phyloP scores from a whole-genome alignment of 2,888 invertebrate species.

The Brassicogethes aeneus region DNA sequence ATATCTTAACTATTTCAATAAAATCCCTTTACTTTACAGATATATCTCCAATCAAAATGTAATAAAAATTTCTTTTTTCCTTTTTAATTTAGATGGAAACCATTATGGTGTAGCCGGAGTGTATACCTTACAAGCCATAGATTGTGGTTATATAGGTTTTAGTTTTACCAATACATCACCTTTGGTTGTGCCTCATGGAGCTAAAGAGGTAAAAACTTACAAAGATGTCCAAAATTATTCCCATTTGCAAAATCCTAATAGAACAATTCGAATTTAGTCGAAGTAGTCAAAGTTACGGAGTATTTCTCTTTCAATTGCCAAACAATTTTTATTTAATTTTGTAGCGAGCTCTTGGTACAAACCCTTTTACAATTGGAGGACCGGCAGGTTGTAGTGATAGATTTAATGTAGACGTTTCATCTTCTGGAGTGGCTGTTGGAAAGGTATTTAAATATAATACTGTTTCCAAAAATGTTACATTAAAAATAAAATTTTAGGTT shows the following conservation, averaged over 20 bases:
- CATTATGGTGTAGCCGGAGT: conserved; percentile 87
- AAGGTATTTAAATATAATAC: conserved; percentile 53
- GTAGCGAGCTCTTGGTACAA: conserved; percentile 75
- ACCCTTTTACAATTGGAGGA: conserved; percentile 78
- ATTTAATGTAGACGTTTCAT: conserved; percentile 92
- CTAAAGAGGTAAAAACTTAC: conserved; percentile 48
- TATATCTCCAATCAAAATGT: not conserved
- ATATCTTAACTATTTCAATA: no score
- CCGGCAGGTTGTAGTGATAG: conserved; percentile 60
- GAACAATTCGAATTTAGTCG: no score
- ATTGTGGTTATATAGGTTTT: conserved; percentile 69
- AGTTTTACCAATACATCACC: conserved; percentile 91
- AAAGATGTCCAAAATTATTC: not conserved
- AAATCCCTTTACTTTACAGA: no score
- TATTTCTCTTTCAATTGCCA: no score
- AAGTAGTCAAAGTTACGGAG: no score
- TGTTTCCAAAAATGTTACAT: no score
- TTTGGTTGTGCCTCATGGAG: conserved; percentile 76
- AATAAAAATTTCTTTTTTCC: not conserved
- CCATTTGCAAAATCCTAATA: no score
- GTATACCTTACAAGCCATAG: conserved; percentile 68
- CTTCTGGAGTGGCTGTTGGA: conserved; percentile 86
- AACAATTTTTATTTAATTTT: conserved; percentile 20
- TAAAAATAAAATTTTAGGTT: no score
- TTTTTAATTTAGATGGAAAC: conserved; percentile 61